Conservation (phyloP, 2,888 invertebrate genomes). For the Drosophila atroscutellata region DNA sequence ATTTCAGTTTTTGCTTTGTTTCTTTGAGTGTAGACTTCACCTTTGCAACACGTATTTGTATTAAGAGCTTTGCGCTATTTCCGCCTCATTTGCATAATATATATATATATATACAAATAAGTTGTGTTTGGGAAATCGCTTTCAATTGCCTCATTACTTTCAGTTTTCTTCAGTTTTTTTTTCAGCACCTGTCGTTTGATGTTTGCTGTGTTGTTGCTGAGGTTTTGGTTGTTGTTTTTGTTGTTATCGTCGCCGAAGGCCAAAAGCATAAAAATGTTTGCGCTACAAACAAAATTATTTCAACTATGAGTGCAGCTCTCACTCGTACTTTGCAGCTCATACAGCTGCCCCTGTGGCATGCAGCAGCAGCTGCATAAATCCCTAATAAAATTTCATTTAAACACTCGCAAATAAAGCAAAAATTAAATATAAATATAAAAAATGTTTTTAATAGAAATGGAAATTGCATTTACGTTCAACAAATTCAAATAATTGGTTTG, state of each 20-base stretch:
- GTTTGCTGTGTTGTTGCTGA: not conserved
- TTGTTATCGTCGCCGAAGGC: constrained; percentile 23
- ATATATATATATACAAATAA: constrained; percentile 59
- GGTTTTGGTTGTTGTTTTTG: not conserved
- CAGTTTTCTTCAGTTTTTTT: constrained; percentile 12
- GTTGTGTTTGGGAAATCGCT: constrained; percentile 9
- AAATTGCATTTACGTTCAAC: constrained; percentile 11
- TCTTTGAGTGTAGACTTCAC: constrained; percentile 6
- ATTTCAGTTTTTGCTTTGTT: constrained; percentile 29
- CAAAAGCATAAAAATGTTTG: constrained; percentile 45
- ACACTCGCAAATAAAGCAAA: constrained; percentile 9
- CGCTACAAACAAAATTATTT: constrained; percentile 62
- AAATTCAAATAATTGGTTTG: not conserved
- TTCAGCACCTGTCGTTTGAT: constrained; percentile 55
- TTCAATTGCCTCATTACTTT: constrained; percentile 1
- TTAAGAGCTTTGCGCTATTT: constrained; percentile 67
- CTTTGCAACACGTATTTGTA: constrained; percentile 56
- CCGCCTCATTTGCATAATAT: constrained; percentile 44
- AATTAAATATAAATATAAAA: constrained; percentile 35
- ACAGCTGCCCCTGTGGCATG: not conserved
- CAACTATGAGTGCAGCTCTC: constrained; percentile 32
- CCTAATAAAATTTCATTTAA: constrained; percentile 38
- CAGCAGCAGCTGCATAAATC: constrained; percentile 41
- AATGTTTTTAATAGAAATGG: not conserved
- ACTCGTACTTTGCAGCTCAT: constrained; percentile 9